Conservation (phyloP, 2,888 invertebrate species). For the Metellina segmentata region DNA sequence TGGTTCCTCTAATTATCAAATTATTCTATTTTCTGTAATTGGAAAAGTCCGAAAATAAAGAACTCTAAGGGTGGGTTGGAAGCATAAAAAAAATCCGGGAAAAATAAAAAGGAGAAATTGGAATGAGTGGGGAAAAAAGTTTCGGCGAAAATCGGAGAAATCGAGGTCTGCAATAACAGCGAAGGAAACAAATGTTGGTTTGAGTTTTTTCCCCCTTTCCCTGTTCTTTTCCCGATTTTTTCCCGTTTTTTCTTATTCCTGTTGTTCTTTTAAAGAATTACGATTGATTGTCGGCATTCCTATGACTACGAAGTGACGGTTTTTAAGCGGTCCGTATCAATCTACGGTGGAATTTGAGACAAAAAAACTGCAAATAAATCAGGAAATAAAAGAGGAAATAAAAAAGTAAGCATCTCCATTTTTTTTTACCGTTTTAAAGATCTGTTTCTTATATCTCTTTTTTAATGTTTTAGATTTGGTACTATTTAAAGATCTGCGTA, state of each 20-base stretch:
- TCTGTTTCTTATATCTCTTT: slow-evolving; percentile 15
- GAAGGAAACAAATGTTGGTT: slow-evolving; percentile 74
- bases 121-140: slow-evolving; percentile 46
- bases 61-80: slow-evolving; percentile 49
- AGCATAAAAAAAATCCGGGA: slow-evolving; percentile 34
- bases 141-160: slow-evolving; percentile 41
- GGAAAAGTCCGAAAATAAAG: slow-evolving; percentile 73
- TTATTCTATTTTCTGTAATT: slow-evolving; percentile 76
- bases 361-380: slow-evolving; percentile 74
- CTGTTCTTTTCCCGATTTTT: slow-evolving; percentile 48
- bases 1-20: slow-evolving; percentile 72
- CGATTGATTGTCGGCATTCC: slow-evolving; percentile 74
- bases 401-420: slow-evolving; percentile 7
- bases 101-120: slow-evolving; percentile 25
- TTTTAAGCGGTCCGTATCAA: slow-evolving; percentile 73
- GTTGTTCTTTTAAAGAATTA: slow-evolving; percentile 72
- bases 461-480: not conserved
- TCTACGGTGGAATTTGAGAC: slow-evolving; percentile 64
- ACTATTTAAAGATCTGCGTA: slow-evolving; percentile 17
- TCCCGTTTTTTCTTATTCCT: slow-evolving; percentile 43
- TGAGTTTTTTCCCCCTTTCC: slow-evolving; percentile 46
- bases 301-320: slow-evolving; percentile 74
- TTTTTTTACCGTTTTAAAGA: slow-evolving; percentile 7
- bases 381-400: slow-evolving; percentile 34
- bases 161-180: slow-evolving; percentile 72